Evolutionary conservation across 2,888 invertebrate genomes (phyloP).

Genomic region (Proisotoma minuta): DNA sequence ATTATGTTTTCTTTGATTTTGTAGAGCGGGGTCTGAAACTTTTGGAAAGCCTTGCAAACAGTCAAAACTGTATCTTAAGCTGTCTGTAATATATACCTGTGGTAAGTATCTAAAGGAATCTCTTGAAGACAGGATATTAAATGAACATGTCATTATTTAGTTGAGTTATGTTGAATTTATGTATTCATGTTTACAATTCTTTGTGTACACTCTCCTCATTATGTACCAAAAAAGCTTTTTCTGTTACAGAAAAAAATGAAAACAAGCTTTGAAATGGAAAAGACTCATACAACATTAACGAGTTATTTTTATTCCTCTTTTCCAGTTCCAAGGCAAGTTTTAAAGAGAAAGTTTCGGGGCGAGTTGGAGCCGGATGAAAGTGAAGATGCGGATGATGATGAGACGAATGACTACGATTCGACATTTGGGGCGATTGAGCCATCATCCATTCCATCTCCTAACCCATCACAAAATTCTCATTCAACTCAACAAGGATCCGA

Average conservation of each 20-base stretch:
- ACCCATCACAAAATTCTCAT: slow-evolving; percentile 19
- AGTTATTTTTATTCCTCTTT: neutral
- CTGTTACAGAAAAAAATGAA: no score
- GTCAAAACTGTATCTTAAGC: slow-evolving; percentile 47
- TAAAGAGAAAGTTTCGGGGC: slow-evolving; percentile 76
- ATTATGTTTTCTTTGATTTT: slow-evolving; percentile 27
- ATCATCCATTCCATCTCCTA: slow-evolving; percentile 47
- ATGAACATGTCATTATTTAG: no score
- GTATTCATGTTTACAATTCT: no score
- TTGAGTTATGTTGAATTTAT: no score
- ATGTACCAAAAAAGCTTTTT: no score
- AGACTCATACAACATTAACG: no score
- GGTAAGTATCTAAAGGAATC: no score
- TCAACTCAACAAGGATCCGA: neutral
- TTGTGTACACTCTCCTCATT: no score
- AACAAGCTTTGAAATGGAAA: no score
- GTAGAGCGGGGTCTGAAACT: slow-evolving; percentile 43
- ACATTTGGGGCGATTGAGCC: slow-evolving; percentile 51
- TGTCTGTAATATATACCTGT: slow-evolving; percentile 48
- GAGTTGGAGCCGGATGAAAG: slow-evolving; percentile 73
- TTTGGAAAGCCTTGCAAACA: slow-evolving; percentile 47
- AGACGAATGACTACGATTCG: slow-evolving; percentile 53
- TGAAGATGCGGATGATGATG: slow-evolving; percentile 56
- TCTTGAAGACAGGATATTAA: no score
- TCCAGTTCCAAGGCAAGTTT: slow-evolving; percentile 74